Evolutionary conservation across 2,888 invertebrate genomes (phyloP).

Genomic region (Lithosia quadra): DNA sequence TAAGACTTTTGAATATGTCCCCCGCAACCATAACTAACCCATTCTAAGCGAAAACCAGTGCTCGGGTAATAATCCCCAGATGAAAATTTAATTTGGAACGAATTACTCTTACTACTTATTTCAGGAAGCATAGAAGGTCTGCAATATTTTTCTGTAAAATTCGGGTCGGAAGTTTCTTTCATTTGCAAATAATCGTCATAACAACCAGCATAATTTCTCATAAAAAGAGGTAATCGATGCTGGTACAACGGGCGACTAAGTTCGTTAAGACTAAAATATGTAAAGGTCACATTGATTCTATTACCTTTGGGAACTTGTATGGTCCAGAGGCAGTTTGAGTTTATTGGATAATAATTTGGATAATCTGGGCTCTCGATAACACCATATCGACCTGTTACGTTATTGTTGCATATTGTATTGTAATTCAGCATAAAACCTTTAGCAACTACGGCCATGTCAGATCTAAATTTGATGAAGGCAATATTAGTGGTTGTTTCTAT

Average conservation of each 20-base stretch:
- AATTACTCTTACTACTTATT: conserved; percentile 86
- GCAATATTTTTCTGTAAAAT: conserved; percentile 76
- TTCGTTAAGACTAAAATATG: conserved; percentile 90
- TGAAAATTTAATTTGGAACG: conserved; percentile 89
- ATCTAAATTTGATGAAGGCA: conserved; percentile 91
- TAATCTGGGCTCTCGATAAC: conserved; percentile 95
- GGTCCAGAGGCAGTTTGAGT: conserved; percentile 91
- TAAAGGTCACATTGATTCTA: conserved; percentile 93
- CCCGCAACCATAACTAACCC: conserved; percentile 92
- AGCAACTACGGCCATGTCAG: conserved; percentile 88
- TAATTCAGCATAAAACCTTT: conserved; percentile 94
- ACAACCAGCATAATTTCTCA: conserved; percentile 71
- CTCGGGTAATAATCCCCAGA: conserved; percentile 85
- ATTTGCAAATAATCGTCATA: conserved; percentile 87
- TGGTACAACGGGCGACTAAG: too few relatives aligned
- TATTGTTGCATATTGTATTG: conserved; percentile 89
- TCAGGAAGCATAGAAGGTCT: conserved; percentile 80
- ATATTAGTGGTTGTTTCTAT: conserved; percentile 88
- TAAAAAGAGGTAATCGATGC: conserved; percentile 28
- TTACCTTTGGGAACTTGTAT: conserved; percentile 92
- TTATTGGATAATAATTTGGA: conserved; percentile 88
- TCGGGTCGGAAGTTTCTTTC: conserved; percentile 73
- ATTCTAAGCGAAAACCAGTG: conserved; percentile 94
- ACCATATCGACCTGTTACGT: conserved; percentile 89
- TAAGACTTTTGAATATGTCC: conserved; percentile 86